These are phyloP conservation scores for Syngnathus rostellatus DNA, from an alignment of 2,797 vertebrate genomes.

Conservation along the genomic window DNA sequence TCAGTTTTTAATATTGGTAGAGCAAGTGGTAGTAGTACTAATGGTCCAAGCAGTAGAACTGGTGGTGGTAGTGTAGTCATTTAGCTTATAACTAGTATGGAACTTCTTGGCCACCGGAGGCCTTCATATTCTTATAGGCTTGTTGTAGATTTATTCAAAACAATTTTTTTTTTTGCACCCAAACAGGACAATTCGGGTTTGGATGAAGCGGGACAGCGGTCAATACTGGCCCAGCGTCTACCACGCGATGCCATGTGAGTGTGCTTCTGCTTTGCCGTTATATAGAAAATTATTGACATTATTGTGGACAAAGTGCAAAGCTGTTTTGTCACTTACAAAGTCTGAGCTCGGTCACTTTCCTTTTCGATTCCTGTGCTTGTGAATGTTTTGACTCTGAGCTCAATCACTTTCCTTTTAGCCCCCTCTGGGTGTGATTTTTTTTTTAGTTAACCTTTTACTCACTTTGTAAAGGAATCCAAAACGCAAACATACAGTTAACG, in stretches of 20 bases:
- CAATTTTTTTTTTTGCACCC: slow-evolving; percentile 4
- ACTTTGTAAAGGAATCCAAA: not conserved
- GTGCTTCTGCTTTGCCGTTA: not conserved
- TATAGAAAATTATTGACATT: too few species aligned
- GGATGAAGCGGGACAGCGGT: slow-evolving; percentile 96
- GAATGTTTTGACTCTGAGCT: not conserved
- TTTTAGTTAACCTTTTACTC: not conserved
- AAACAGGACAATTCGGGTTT: slow-evolving; percentile 86
- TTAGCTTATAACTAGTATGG: not conserved
- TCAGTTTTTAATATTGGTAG: not conserved
- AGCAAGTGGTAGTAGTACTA: too few species aligned
- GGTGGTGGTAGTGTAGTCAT: not conserved
- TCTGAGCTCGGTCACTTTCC: not conserved
- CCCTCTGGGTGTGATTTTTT: not conserved
- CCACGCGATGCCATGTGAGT: slow-evolving; percentile 89
- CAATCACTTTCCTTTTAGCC: not conserved
- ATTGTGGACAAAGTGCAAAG: not conserved
- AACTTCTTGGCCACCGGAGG: not conserved
- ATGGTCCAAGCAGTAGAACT: too few species aligned
- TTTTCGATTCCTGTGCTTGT: not conserved
- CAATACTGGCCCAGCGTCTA: slow-evolving; percentile 97
- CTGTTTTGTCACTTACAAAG: not conserved
- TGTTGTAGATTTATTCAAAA: not conserved
- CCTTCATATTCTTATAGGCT: not conserved
- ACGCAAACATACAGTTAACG: not conserved